These are phyloP conservation scores for Leiothrix lutea DNA, from an alignment of 2,113 vertebrate genomes.

Conservation along the genomic window DNA sequence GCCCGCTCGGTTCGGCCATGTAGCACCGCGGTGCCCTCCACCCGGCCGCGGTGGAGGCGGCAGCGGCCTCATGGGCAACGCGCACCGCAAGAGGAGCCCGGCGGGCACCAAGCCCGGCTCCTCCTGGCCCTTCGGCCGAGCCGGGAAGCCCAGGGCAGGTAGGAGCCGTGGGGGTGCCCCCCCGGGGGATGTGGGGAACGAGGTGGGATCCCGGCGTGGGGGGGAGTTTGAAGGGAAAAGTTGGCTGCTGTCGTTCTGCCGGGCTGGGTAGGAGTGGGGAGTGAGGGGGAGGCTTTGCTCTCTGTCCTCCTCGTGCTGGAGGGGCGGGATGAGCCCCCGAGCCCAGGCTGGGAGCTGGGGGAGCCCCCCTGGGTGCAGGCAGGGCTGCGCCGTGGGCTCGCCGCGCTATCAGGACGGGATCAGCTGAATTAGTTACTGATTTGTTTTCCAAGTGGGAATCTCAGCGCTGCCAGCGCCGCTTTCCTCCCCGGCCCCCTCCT, in stretches of 20 bases:
- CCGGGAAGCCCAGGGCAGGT: conserved; percentile 80
- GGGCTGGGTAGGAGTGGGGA: neutral
- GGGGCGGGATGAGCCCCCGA: neutral
- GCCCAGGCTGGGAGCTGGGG: fast-evolving
- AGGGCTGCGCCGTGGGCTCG: neutral
- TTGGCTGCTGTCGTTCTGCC: neutral
- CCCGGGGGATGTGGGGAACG: neutral
- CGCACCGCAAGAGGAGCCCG: conserved; percentile 84
- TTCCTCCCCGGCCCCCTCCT: neutral
- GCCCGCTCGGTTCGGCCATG: conserved; percentile 31
- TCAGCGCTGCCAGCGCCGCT: neutral
- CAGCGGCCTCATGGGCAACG: conserved; percentile 84
- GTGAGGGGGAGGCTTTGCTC: fast-evolving
- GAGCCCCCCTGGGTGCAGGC: neutral
- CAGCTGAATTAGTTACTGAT: neutral
- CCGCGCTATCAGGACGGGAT: neutral
- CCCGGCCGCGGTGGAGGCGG: conserved; percentile 27
- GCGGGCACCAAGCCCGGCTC: conserved; percentile 67
- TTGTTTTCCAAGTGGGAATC: neutral
- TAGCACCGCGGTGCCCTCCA: conserved; percentile 61
- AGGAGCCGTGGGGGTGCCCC: neutral
- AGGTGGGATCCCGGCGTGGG: no score
- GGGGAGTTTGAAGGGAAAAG: neutral
- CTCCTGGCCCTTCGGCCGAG: conserved; percentile 79
- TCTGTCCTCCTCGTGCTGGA: fast-evolving